Percentiles rank a stretch among this genome's conserved stretches.
phyloP scores from a whole-genome alignment of 2,797 vertebrate genomes.

The Taeniopygia guttata region DNA sequence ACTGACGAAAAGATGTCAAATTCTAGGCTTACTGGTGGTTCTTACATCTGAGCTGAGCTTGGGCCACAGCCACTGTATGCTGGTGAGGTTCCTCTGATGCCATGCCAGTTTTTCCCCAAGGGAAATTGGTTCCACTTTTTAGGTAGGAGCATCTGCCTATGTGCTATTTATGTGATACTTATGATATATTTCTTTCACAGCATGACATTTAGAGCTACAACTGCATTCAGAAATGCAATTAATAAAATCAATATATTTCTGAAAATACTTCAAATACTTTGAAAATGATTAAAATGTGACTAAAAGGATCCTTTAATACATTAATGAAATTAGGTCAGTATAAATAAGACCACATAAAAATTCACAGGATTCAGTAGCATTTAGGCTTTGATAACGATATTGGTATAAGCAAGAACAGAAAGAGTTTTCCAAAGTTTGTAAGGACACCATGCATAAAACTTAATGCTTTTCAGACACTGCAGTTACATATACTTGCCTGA shows the following conservation, averaged over 20 bases:
- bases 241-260: not conserved
- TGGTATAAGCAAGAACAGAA: not conserved
- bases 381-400: not conserved
- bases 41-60: not conserved
- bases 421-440: conserved; percentile 44
- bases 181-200: not conserved
- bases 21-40: not conserved
- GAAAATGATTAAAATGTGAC: not conserved
- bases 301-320: not conserved
- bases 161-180: not conserved
- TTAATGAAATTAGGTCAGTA: not conserved
- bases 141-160: not conserved
- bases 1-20: not conserved
- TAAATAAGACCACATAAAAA: not conserved
- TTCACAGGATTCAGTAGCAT: not conserved
- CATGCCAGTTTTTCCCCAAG: not conserved
- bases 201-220: not conserved
- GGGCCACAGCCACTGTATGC: not conserved
- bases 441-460: conserved; percentile 32
- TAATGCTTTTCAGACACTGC: conserved; percentile 36
- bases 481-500: not conserved
- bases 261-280: not conserved
- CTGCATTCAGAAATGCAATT: not conserved
- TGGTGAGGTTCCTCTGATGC: not conserved
- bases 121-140: not conserved